Conservation (phyloP, 2,888 invertebrate genomes). For the Aspidiotus rigidus region DNA sequence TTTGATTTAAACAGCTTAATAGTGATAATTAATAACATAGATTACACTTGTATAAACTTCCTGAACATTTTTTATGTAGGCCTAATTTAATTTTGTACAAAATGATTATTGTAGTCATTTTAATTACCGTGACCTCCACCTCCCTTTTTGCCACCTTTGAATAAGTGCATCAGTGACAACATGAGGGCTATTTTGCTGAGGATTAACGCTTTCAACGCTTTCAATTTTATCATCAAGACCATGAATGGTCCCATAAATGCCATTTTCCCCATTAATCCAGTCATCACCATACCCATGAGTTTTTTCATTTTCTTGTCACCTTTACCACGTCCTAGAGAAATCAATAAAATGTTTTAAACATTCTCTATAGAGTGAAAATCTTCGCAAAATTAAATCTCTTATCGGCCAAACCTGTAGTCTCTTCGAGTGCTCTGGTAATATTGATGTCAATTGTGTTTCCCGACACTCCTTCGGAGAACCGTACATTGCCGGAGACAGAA, state of each 20-base stretch:
- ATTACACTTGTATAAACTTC: no score
- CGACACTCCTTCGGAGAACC: constrained; percentile 35
- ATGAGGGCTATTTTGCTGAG: constrained; percentile 39
- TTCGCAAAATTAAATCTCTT: background rate
- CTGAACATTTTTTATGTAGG: no score
- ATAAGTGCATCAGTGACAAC: constrained; percentile 38
- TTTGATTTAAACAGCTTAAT: no score
- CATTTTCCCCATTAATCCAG: constrained; percentile 54
- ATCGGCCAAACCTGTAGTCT: constrained; percentile 24
- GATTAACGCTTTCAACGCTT: constrained; percentile 40
- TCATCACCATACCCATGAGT: constrained; percentile 54
- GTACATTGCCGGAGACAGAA: constrained; percentile 38
- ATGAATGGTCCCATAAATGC: constrained; percentile 55
- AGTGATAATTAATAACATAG: no score
- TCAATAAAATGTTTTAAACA: no score
- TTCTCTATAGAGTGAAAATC: background rate
- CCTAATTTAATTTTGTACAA: no score
- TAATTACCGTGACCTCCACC: constrained; percentile 37
- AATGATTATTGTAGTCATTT: background rate
- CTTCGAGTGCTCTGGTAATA: constrained; percentile 34
- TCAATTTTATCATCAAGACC: constrained; percentile 52
- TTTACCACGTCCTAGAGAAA: constrained; percentile 44
- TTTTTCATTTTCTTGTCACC: constrained; percentile 58
- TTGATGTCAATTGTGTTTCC: constrained; percentile 41
- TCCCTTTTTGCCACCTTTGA: constrained; percentile 39